Conservation (phyloP, 2,797 vertebrate genomes). For the Tapera naevia region DNA sequence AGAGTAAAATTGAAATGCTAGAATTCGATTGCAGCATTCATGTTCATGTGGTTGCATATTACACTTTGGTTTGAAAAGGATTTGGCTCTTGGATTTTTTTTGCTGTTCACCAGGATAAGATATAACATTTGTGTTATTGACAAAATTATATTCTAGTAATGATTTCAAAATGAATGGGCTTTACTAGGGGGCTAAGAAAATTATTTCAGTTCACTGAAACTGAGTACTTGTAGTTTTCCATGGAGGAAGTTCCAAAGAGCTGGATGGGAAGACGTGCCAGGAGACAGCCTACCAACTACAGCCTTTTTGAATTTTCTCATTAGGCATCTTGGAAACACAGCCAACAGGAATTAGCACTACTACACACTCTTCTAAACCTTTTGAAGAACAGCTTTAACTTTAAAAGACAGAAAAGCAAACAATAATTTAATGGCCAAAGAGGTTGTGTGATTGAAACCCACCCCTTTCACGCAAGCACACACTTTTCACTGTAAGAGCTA, state of each 20-base stretch:
- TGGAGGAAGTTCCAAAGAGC: background rate
- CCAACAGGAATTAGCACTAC: background rate
- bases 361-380: background rate
- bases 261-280: background rate
- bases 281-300: background rate
- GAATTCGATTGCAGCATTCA: background rate
- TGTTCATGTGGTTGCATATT: background rate
- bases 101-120: background rate
- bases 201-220: background rate
- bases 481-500: background rate
- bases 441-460: background rate
- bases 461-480: background rate
- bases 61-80: background rate
- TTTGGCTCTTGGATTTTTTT: background rate
- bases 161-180: background rate
- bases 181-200: background rate
- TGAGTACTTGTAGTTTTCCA: background rate
- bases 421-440: background rate
- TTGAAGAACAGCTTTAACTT: background rate
- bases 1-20: background rate
- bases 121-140: background rate
- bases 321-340: background rate
- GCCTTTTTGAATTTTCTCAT: background rate
- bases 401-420: background rate
- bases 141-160: background rate